Evolutionary conservation across 2,797 vertebrate species (phyloP).

Genomic region (Falco berigora): DNA sequence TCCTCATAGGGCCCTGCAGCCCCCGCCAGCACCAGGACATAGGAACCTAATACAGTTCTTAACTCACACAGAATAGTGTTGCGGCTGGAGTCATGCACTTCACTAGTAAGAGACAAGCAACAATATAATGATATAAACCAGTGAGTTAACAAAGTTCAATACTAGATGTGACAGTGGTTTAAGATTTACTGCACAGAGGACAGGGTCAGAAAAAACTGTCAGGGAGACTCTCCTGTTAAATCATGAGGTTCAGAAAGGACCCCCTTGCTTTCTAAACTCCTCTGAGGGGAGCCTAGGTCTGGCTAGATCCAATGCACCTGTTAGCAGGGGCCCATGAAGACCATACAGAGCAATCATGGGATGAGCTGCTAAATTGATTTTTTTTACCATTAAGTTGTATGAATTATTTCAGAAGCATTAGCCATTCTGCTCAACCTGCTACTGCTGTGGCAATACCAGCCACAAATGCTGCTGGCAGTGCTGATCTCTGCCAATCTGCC

Average conservation of each 20-base stretch:
- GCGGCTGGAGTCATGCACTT: too few relatives aligned
- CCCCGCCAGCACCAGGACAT: fast-evolving
- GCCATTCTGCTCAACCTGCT: neutral
- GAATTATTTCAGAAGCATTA: neutral
- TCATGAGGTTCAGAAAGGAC: too few relatives aligned
- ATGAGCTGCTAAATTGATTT: neutral
- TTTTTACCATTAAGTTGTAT: neutral
- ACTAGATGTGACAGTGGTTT: too few relatives aligned
- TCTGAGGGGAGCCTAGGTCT: too few relatives aligned
- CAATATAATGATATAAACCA: too few relatives aligned
- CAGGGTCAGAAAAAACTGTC: too few relatives aligned
- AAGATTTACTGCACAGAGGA: too few relatives aligned
- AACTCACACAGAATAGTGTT: neutral
- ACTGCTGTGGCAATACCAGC: neutral
- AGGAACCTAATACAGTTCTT: neutral
- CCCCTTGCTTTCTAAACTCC: too few relatives aligned
- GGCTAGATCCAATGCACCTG: neutral
- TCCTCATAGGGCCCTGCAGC: fast-evolving
- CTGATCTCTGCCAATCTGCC: neutral
- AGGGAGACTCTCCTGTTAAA: too few relatives aligned
- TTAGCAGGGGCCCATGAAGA: neutral
- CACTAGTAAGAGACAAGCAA: too few relatives aligned
- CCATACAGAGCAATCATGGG: neutral
- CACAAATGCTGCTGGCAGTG: neutral
- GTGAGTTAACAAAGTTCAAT: too few relatives aligned